phyloP scores from a whole-genome alignment of 2,797 vertebrate genomes.

The Tamandua tetradactyla region DNA sequence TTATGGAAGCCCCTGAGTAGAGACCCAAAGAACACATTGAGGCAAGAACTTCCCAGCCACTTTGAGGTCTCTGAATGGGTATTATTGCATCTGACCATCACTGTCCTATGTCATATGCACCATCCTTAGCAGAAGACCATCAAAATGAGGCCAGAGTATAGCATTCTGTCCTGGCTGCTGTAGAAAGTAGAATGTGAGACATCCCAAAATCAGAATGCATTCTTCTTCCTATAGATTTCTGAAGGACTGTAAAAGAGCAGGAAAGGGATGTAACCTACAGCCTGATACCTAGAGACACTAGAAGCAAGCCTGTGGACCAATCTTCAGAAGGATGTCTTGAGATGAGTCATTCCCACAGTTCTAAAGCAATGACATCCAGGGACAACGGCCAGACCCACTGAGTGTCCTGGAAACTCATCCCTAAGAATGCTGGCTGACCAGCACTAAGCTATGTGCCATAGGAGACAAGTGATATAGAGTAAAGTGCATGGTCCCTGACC shows the following conservation, averaged over 20 bases:
- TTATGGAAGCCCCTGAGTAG: not conserved
- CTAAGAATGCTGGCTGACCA: not conserved
- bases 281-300: not conserved
- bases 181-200: not conserved
- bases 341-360: not conserved
- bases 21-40: not conserved
- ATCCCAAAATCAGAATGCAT: not conserved
- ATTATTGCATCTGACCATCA: not conserved
- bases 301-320: not conserved
- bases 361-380: not conserved
- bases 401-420: not conserved
- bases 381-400: not conserved
- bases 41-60: not conserved
- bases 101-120: not conserved
- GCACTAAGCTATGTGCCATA: not conserved
- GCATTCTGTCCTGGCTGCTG: not conserved
- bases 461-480: not conserved
- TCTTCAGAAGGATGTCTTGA: not conserved
- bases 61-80: not conserved
- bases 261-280: too few relatives aligned
- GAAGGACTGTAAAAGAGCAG: not conserved
- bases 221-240: not conserved
- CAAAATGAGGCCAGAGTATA: not conserved
- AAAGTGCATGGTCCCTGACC: not conserved
- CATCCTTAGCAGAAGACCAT: not conserved